Conservation (phyloP, 1,140 invertebrate genomes). For the Rhyzopertha dominica region DNA sequence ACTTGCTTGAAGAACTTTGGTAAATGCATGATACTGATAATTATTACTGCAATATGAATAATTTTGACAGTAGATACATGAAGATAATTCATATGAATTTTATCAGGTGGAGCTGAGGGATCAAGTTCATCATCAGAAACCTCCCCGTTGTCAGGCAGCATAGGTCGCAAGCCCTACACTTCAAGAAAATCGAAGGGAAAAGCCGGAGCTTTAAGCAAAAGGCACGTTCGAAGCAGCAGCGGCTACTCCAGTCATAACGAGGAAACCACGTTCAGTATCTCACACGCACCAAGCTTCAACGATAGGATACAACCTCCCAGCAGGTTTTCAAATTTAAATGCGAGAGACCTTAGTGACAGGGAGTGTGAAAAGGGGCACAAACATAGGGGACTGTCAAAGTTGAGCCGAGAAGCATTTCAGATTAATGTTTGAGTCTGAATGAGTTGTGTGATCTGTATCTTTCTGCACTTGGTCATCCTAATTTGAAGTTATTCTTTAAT, state of each 20-base stretch:
- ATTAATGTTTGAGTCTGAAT: conserved; percentile 55
- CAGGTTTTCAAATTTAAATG: conserved; percentile 60
- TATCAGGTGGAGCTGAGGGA: conserved; percentile 58
- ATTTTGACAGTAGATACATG: too few relatives aligned
- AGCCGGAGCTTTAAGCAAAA: conserved; percentile 47
- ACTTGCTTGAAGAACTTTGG: too few relatives aligned
- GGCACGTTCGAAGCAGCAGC: conserved; percentile 66
- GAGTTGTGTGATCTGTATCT: not conserved
- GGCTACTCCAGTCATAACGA: conserved; percentile 74
- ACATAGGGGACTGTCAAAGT: conserved; percentile 50
- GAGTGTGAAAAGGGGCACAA: conserved; percentile 53
- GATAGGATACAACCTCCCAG: conserved; percentile 69
- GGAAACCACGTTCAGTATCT: conserved; percentile 76
- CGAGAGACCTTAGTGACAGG: conserved; percentile 49
- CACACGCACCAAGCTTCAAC: conserved; percentile 67
- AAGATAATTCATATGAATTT: too few relatives aligned
- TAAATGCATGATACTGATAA: too few relatives aligned
- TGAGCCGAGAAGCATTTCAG: conserved; percentile 61
- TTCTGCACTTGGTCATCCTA: not conserved
- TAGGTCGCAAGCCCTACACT: conserved; percentile 60
- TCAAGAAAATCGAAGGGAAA: conserved; percentile 60
- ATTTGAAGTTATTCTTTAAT: too few relatives aligned
- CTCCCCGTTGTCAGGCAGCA: conserved; percentile 54
- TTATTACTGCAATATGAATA: too few relatives aligned
- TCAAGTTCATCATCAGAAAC: conserved; percentile 68